Evolutionary conservation across 2,888 invertebrate genomes (phyloP), one percentile per base, ranked within the genome.

Genomic region (Sycophila texana): DNA sequence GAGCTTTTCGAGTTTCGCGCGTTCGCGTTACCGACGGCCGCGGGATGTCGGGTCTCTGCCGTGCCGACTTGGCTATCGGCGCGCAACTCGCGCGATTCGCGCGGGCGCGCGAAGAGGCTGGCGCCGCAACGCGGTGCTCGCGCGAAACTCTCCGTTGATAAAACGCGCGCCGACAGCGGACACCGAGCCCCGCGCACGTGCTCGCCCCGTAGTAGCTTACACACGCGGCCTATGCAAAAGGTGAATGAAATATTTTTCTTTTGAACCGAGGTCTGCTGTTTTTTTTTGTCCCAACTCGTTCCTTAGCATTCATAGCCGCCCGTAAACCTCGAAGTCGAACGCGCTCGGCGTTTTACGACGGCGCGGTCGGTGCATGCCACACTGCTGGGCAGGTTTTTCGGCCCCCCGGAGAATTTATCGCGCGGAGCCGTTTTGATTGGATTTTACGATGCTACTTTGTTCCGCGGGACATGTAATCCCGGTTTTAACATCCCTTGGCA

Each of bases 51-150:
- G 84, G 84, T 85, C 80, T 82, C 88, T 87, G 79, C 83, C 71
- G 82, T 88, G 86, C 87, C 90, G 89, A 89, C 89, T 66, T 81
- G 81, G 73, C 83, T 58, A 79, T 75, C 79, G 18, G 75, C 76
- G 20, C 53, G 12, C 16, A 49, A 73, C 82, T 76, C 79, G 78
- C 76, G 84, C 83, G 83, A 87, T 85, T 87, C 84, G 87, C 86
- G 84, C n/a, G 87, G 84, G 84, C 16, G 18, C 18, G 18, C 39
- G 86, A 16, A 26, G 86, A 84, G 80, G 72, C 89, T 90, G 89
- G 89, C 89, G 89, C 88, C 90, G 79, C 86, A 79, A 0, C 18
- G 76, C 84, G 88, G 85, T 58, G 22, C 51, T 22, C 63, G 74
- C 72, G 67, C 70, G 74, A 85, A 83, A 71, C 58, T 13, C 57